Evolutionary conservation across 2,797 vertebrate species (phyloP), one percentile per base, ranked within the genome.

Genomic region (Vespertilio murinus): DNA sequence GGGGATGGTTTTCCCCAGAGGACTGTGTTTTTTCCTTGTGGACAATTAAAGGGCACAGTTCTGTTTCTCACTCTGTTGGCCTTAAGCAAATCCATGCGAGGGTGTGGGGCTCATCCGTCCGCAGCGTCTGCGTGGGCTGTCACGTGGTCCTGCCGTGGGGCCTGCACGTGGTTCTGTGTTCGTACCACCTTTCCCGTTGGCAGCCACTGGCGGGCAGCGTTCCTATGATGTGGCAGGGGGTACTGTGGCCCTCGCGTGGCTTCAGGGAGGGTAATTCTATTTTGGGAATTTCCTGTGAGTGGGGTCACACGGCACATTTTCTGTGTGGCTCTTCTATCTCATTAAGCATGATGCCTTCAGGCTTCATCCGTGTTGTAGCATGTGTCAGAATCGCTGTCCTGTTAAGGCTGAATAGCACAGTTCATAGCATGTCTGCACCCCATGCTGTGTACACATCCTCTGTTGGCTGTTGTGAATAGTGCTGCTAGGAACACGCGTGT

Each of bases 21-120:
- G 94, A 90, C 64, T 47, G 33, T n/a, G 22, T 84, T 42, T 93
- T 94, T 82, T 95, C 88, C 84, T 91, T 70, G 80, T 97, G 84
- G 94, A 96, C 90, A 93, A 90, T 95, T 96, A 93, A 97, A 90
- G 67, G 47, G 38, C 81, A 40, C 94, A 93, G 95, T 96, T 96
- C 16, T 93, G 69, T 96, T 92, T 95, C 73, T 86, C 47, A 80
- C 88, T 97, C 74, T 90, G 30, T 85, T 71, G 81, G 74, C 81
- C 95, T 91, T 95, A 54, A 71, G 94, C 10, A 95, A 93, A 85
- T 94, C 93, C 56, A 67, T 78, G 73, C 73, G 69, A 85, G 56
- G 35, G 61, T 40, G 59, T 85, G 38, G 54, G 75, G 30, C 54
- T 82, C 22, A 28, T 90, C 87, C 56, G 6, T 82, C 89, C 56